Conservation (phyloP, 2,113 vertebrate species). For the Dromiciops gliroides region DNA sequence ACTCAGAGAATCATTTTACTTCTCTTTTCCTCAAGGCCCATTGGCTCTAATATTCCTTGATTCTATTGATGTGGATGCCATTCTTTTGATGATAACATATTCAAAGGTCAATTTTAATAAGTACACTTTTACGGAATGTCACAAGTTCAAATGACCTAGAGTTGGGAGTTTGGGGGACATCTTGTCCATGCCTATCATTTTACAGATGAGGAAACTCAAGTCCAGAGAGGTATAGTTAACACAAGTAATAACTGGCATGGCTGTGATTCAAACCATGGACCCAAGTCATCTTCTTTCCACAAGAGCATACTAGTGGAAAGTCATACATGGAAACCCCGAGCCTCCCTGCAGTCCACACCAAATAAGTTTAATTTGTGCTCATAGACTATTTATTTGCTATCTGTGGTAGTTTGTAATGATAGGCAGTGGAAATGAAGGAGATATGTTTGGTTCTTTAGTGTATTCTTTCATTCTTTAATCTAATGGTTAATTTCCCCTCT, state of each 20-base stretch:
- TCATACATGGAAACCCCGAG: background rate
- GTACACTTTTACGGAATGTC: background rate
- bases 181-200: background rate
- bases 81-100: background rate
- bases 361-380: background rate
- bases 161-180: background rate
- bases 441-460: background rate
- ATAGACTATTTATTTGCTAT: background rate
- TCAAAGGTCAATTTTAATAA: background rate
- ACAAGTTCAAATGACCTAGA: background rate
- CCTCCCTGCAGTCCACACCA: background rate
- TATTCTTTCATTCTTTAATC: background rate
- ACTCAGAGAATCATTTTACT: constrained; percentile 96
- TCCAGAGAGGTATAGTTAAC: background rate
- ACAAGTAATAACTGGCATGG: background rate
- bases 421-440: background rate
- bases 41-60: background rate
- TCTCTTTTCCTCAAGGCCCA: constrained; percentile 71
- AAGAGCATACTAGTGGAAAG: background rate
- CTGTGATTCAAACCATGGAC: background rate
- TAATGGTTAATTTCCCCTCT: background rate
- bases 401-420: background rate
- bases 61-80: background rate
- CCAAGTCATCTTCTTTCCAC: background rate
- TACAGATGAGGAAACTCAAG: background rate